Evolutionary conservation across 1,140 invertebrate genomes (phyloP), one percentile per base, ranked within the genome.

Genomic region (Aphidius gifuensis): DNA sequence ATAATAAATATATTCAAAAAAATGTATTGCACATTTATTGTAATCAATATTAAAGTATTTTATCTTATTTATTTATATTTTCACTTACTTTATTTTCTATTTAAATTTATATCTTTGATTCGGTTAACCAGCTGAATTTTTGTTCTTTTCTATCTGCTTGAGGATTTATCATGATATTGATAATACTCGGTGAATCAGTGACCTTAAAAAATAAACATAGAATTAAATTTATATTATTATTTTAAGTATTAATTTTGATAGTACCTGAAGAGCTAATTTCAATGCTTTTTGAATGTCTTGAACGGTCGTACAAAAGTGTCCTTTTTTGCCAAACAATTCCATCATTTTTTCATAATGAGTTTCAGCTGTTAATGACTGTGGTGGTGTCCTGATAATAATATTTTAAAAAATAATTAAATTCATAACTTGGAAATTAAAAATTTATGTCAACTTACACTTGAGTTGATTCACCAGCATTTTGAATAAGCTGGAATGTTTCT

Each of bases 151-250:
- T 86, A 74, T 93, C 91, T 46, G 95, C 90, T 65, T 87, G 85
- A 9, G 94, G 92, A 76, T 87, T 89, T 40, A 98, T 97, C 69
- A 93, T 85, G 21, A 97, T 88, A 74, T 98, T 98, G 62, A 98
- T 93, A 48, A 98, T 86, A 58, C 87, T 90, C 8, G 94, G 92
- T 66, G 84, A 83, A 74, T 92, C 87, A 1, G 77, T 87, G 9
- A 85, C 77, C 73, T 85, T 49, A 11, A 76, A 60, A 47, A 60
- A 21, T 49, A 66, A 58, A 42, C 57, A 61, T 54, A n/a, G 50
- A 32, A 47, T 57, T 62, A 51, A 32, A 54, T 55, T 58, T 21
- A 56, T 53, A 39, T 16, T 11, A 21, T 38, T 38, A 47, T 60
- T 39, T 50, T 45, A 1, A 62, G 42, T 16, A 61, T 46, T 63